Percentiles rank a stretch among this genome's conserved stretches.
Evolutionary conservation across 2,113 vertebrate species (phyloP).

Genomic region (Colinus virginianus): DNA sequence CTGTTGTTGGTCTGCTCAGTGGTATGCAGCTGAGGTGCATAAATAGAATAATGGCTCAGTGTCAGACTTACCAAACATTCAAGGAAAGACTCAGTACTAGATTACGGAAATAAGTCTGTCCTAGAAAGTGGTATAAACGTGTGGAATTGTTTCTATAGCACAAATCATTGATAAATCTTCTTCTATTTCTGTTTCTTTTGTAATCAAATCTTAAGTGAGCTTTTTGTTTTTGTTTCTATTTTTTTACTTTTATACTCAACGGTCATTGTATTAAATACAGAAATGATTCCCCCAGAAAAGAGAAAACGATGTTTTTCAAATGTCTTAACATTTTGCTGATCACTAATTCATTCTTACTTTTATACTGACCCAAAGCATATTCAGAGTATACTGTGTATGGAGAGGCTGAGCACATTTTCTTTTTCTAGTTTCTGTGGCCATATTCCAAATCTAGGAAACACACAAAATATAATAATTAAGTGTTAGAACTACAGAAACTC

Average conservation of each 20-base stretch:
- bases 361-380: neutral
- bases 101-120: neutral
- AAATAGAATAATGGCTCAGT: neutral
- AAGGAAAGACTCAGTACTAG: neutral
- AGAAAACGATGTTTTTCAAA: neutral
- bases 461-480: neutral
- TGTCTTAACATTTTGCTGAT: neutral
- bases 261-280: neutral
- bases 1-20: neutral
- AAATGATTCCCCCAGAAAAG: neutral
- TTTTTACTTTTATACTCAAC: neutral
- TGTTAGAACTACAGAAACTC: neutral
- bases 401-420: neutral
- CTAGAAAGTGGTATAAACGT: neutral
- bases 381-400: neutral
- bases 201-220: neutral
- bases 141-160: neutral
- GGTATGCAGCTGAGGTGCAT: neutral
- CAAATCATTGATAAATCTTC: neutral
- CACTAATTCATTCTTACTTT: neutral
- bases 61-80: neutral
- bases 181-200: neutral
- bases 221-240: neutral
- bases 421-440: neutral
- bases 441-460: neutral